Evolutionary conservation across 2,888 invertebrate species (phyloP).

Genomic region (Aricia artaxerxes): DNA sequence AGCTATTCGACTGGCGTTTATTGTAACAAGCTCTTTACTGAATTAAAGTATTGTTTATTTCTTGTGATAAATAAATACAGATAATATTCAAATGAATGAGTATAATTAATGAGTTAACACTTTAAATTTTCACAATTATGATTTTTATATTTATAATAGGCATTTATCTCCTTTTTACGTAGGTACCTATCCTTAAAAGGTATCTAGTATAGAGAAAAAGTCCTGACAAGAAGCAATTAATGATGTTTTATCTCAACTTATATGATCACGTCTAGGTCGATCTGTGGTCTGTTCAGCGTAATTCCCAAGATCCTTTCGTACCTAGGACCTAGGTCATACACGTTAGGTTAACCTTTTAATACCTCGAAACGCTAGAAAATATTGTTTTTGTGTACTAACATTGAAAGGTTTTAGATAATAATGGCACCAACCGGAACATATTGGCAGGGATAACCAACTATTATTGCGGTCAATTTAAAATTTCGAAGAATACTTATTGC

Average conservation of each 20-base stretch:
- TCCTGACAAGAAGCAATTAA: neutral
- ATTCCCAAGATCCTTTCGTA: slow-evolving; percentile 22
- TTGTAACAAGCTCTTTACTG: no score
- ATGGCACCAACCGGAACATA: slow-evolving; percentile 38
- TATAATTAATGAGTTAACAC: no score
- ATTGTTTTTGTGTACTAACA: neutral
- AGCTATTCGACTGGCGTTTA: no score
- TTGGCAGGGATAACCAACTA: slow-evolving; percentile 37
- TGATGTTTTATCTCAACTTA: neutral
- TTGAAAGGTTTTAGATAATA: slow-evolving; percentile 35
- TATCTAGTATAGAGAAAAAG: neutral
- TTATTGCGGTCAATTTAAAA: neutral
- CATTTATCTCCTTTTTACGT: no score
- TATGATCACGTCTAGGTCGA: slow-evolving; percentile 28
- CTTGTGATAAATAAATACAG: no score
- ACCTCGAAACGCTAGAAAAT: neutral
- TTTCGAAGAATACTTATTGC: no score
- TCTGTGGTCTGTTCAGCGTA: slow-evolving; percentile 16
- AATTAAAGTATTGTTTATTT: no score
- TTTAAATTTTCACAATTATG: no score
- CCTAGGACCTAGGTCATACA: slow-evolving; percentile 26
- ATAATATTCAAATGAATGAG: no score
- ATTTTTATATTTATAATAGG: no score
- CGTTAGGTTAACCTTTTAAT: slow-evolving; percentile 21
- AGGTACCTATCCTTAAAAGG: no score